These are phyloP conservation scores for Thecocarcelia acutangulata DNA, from an alignment of 2,888 invertebrate species.

Conservation along the genomic window DNA sequence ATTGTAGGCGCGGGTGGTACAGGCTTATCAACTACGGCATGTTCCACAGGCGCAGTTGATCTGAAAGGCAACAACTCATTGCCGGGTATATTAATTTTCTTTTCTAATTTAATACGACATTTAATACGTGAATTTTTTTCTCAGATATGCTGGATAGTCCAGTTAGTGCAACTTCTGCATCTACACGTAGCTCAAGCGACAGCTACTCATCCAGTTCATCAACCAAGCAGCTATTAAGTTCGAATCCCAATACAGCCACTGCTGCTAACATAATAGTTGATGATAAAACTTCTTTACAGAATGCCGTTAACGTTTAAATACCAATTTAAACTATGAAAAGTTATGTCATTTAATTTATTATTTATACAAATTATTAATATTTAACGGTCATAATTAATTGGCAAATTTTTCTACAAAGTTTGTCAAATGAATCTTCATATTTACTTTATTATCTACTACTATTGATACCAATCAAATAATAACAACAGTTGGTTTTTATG, in stretches of 20 bases:
- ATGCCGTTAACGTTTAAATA: conserved; percentile 79
- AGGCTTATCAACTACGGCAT: conserved; percentile 41
- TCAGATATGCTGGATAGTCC: conserved; percentile 85
- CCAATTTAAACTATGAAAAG: background rate
- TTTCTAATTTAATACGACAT: background rate
- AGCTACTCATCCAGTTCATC: conserved; percentile 92
- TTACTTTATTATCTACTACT: too few species aligned
- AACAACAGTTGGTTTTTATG: too few species aligned
- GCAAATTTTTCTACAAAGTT: too few species aligned
- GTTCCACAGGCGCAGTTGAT: conserved; percentile 75
- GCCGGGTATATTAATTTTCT: conserved; percentile 82
- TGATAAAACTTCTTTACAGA: conserved; percentile 79
- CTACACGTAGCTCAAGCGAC: conserved; percentile 88
- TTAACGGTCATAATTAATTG: too few species aligned
- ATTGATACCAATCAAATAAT: too few species aligned
- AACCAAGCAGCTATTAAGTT: conserved; percentile 87
- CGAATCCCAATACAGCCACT: conserved; percentile 79
- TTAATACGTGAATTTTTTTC: background rate
- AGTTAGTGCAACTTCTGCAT: conserved; percentile 83
- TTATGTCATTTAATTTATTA: background rate
- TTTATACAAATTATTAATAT: too few species aligned
- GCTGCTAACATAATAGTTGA: conserved; percentile 79
- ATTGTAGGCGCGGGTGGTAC: conserved; percentile 75
- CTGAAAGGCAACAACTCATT: conserved; percentile 84
- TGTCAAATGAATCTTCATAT: too few species aligned